Conservation (phyloP, 2,888 invertebrate species). For the Caenorhabditis sp. region DNA sequence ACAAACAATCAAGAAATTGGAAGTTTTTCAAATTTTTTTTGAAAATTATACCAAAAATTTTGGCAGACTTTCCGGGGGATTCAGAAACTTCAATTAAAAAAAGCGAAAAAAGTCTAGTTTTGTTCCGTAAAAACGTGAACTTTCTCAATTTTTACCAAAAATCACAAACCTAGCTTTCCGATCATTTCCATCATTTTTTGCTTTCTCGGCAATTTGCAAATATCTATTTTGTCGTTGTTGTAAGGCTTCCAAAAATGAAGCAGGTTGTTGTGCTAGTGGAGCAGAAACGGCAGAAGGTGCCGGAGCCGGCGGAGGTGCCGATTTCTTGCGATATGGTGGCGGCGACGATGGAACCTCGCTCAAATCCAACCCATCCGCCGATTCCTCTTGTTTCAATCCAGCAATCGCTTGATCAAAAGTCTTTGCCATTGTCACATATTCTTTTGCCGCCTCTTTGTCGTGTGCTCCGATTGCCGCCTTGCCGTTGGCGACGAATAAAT, state of each 20-base stretch:
- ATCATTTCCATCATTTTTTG: constrained; percentile 56
- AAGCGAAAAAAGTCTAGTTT: no score
- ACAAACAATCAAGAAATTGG: no score
- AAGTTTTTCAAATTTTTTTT: no score
- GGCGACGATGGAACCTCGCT: constrained; percentile 63
- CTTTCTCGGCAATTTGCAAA: constrained; percentile 49
- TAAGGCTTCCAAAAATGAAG: constrained; percentile 43
- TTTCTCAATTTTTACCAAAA: not conserved
- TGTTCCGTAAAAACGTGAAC: not conserved
- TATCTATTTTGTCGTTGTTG: constrained; percentile 50
- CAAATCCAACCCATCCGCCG: constrained; percentile 58
- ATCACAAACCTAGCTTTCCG: constrained; percentile 42
- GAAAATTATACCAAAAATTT: no score
- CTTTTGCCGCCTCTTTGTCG: constrained; percentile 53
- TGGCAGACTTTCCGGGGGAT: no score
- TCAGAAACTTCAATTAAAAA: no score
- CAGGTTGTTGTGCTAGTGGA: constrained; percentile 9
- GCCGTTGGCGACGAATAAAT: constrained; percentile 49
- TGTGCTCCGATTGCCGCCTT: constrained; percentile 52
- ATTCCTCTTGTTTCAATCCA: constrained; percentile 38
- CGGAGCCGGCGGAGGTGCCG: constrained; percentile 3
- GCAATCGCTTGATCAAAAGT: constrained; percentile 60
- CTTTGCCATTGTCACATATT: constrained; percentile 52
- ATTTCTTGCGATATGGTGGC: constrained; percentile 51
- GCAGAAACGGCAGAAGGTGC: constrained; percentile 5